Evolutionary conservation across 92 coral and sea anemone genomes (phyloP), one percentile per base, ranked within the genome.

Genomic region (Micromussa lordhowensis): DNA sequence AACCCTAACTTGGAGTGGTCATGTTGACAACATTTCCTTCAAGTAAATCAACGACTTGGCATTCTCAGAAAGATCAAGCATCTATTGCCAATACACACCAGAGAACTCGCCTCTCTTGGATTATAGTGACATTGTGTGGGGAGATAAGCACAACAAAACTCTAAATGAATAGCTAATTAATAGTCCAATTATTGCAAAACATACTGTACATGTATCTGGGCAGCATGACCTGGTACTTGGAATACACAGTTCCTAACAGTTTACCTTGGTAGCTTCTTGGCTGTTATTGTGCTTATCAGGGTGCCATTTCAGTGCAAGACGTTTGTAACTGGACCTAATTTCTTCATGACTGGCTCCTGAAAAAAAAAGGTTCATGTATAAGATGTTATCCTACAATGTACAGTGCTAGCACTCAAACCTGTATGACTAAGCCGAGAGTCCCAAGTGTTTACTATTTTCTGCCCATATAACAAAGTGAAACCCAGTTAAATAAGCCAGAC

Each of bases 261-360:
- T 34, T 79, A 98, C 99, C 88, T 81, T 75, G 31, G 99, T 98
- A 71, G 99, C 93, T 73, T 96, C 98, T 32, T 93, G 81, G 54
- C 99, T 98, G 81, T 98, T 98, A 34, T 72, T 91, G 55, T 98
- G 99, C 85, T 98, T 98, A 78, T 98, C 99, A 57, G 99, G 99
- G 68, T 98, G 99, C 99, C 99, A 98, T 86, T 89, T 94, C 30
- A 98, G 83, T 32, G 98, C 99, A 55, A 98, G 94, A 57, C 93
- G 95, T 77, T 98, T 98, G 88, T 98, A 98, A 92, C 98, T 98
- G 34, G 98, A 83, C n/a, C 99, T 88, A 7, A 97, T 86, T 36
- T 98, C 96, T 35, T 98, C 98, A 55, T 77, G 85, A 14, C 91
- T 90, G 72, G 96, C 94, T 71, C 94, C 99, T 96, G 71, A 66